Percentiles rank a stretch among this genome's conserved stretches.
phyloP scores from a whole-genome alignment of 2,113 vertebrate species.

The Muntiacus reevesi region DNA sequence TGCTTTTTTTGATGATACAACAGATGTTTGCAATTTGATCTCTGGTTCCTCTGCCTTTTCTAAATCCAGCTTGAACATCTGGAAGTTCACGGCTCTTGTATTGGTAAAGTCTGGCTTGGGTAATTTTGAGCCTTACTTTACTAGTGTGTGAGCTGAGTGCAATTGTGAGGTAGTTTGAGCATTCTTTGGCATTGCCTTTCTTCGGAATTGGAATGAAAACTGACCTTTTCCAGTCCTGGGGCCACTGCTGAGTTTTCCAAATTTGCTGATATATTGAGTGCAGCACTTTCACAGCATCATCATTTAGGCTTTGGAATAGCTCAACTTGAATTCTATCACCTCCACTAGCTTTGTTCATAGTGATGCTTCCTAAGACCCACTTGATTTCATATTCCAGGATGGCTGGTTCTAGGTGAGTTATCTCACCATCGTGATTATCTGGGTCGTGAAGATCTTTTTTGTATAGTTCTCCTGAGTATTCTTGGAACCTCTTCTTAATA shows the following conservation, averaged over 20 bases:
- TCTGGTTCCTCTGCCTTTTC: not conserved
- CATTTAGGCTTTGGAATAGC: not conserved
- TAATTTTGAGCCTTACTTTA: not conserved
- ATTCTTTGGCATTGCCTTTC: not conserved
- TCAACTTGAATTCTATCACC: not conserved
- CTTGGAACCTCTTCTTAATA: not conserved
- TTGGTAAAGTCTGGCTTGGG: not conserved
- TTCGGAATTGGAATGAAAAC: not conserved
- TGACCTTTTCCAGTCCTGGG: not conserved
- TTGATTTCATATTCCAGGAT: not conserved
- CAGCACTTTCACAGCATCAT: not conserved
- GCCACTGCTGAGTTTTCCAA: not conserved
- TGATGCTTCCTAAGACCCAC: not conserved
- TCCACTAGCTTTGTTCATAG: not conserved
- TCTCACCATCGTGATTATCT: not conserved
- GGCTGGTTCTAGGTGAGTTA: not conserved
- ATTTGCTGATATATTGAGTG: not conserved
- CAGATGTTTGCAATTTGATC: not conserved
- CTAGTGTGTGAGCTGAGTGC: not conserved
- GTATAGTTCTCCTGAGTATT: not conserved
- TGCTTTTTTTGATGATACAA: not conserved
- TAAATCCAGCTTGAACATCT: not conserved
- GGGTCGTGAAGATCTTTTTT: fast-evolving
- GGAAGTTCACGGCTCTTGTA: not conserved
- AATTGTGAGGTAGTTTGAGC: not conserved